Percentiles rank a stretch among this genome's conserved stretches.
phyloP scores from a whole-genome alignment of 1,140 invertebrate species.

The Nasonia giraulti region DNA sequence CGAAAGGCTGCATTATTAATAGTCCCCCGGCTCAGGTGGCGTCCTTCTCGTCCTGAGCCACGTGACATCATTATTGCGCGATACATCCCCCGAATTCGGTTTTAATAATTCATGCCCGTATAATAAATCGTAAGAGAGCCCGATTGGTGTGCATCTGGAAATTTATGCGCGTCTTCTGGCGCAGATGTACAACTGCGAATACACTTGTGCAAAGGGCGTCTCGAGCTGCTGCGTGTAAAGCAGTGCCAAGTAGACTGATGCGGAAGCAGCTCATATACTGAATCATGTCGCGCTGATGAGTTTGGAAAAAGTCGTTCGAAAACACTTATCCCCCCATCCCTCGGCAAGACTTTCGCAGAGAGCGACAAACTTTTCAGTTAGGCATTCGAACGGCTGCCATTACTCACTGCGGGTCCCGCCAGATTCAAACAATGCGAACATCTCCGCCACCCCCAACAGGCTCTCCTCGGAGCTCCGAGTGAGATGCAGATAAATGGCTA shows the following conservation, averaged over 20 bases:
- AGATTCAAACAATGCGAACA: not conserved
- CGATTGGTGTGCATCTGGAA: not conserved
- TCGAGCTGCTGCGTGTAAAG: too few species aligned
- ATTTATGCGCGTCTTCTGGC: not conserved
- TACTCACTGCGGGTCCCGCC: not conserved
- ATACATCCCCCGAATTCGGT: not conserved
- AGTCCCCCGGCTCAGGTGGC: not conserved
- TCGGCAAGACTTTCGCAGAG: not conserved
- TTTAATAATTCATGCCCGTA: not conserved
- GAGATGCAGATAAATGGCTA: not conserved
- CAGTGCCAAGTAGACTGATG: too few species aligned
- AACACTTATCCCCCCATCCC: not conserved
- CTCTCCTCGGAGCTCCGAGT: not conserved
- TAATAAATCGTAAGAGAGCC: not conserved
- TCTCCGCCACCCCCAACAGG: not conserved
- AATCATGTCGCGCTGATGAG: too few species aligned
- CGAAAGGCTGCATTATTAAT: slow-evolving; percentile 5
- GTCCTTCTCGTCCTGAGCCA: not conserved
- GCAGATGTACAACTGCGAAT: not conserved
- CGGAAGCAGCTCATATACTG: too few species aligned
- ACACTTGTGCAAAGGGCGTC: too few species aligned
- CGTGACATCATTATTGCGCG: not conserved
- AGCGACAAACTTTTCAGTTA: not conserved
- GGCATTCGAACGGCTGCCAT: not conserved
- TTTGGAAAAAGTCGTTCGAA: not conserved